These are phyloP conservation scores for Fragum whitleyi DNA, from an alignment of 2,888 invertebrate species.

Conservation along the genomic window DNA sequence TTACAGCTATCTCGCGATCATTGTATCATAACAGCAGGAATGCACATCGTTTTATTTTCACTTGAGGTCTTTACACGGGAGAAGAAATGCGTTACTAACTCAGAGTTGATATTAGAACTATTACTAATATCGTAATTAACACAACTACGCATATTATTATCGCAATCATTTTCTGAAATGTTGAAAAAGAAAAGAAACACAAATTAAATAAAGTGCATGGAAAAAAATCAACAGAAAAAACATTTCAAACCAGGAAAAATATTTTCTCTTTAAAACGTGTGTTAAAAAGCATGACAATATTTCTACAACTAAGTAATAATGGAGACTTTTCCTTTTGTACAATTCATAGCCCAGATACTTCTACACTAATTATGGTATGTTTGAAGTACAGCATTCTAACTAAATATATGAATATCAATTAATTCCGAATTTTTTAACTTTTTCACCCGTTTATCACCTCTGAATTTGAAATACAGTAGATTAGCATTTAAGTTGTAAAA, in stretches of 20 bases:
- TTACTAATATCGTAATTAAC: slow-evolving; percentile 83
- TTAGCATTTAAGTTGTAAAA: too few species aligned
- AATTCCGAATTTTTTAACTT: too few species aligned
- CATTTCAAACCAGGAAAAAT: slow-evolving; percentile 1
- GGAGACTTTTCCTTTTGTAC: too few species aligned
- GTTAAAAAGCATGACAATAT: too few species aligned
- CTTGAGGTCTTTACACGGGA: slow-evolving; percentile 37
- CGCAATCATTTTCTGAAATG: slow-evolving; percentile 84
- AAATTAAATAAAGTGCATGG: slow-evolving; percentile 52
- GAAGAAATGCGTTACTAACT: slow-evolving; percentile 40
- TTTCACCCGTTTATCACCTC: too few species aligned
- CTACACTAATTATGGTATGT: too few species aligned
- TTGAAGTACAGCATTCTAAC: too few species aligned
- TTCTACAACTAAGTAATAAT: too few species aligned
- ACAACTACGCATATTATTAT: slow-evolving; percentile 83
- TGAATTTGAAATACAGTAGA: too few species aligned
- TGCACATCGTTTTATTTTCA: slow-evolving; percentile 58
- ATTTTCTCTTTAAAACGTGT: not conserved
- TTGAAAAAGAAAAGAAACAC: slow-evolving; percentile 66
- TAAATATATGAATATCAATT: too few species aligned
- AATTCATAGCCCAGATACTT: too few species aligned
- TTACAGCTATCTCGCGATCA: slow-evolving; percentile 32
- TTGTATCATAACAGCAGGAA: slow-evolving; percentile 62
- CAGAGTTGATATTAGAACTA: slow-evolving; percentile 84
- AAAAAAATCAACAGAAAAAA: slow-evolving; percentile 30